Conservation (phyloP, 2,113 vertebrate genomes). For the Opisthocomus hoazin region DNA sequence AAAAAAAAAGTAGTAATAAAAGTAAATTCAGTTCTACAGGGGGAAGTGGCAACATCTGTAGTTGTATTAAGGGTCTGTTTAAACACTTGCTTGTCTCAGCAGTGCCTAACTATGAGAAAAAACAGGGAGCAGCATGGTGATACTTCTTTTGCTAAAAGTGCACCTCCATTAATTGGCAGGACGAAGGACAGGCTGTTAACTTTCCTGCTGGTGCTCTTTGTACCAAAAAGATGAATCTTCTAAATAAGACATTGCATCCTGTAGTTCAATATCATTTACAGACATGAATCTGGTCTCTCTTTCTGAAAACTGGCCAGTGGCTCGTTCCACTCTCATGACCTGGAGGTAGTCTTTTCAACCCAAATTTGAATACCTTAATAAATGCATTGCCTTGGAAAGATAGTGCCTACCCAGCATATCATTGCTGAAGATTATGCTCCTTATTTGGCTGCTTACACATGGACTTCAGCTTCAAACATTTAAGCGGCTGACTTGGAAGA, state of each 20-base stretch:
- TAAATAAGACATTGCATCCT: constrained; percentile 34
- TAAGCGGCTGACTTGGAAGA: background rate
- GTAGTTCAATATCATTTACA: background rate
- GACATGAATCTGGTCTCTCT: background rate
- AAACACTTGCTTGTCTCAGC: constrained; percentile 10
- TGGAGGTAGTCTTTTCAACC: background rate
- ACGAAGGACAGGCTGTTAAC: constrained; percentile 31
- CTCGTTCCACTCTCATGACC: background rate
- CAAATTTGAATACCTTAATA: background rate
- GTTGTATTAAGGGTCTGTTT: background rate
- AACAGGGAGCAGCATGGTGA: background rate
- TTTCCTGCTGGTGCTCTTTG: background rate
- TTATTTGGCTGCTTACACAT: background rate
- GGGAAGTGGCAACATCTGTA: background rate
- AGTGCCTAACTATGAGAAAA: background rate
- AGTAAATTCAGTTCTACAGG: background rate
- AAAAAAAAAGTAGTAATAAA: background rate
- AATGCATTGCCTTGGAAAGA: background rate
- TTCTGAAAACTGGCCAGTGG: background rate
- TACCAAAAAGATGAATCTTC: constrained; percentile 21
- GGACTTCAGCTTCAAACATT: background rate
- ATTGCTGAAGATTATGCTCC: background rate
- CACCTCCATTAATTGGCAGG: constrained; percentile 10
- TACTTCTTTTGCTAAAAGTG: background rate
- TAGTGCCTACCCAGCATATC: background rate